Conservation (phyloP, 2,888 invertebrate species). For the Gordius sp. region DNA sequence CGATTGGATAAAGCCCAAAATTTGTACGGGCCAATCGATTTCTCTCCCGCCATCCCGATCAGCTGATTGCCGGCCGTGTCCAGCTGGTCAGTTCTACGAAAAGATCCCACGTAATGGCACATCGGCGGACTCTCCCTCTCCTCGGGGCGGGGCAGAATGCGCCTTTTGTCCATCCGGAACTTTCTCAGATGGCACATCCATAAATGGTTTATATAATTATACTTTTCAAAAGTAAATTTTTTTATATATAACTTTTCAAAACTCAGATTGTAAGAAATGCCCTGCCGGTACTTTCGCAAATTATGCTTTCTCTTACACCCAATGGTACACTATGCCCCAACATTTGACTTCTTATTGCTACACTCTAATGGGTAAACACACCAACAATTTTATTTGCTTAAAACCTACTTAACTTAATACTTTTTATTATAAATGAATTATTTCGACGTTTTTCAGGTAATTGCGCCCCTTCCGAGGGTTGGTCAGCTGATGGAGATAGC, state of each 20-base stretch:
- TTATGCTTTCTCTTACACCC: constrained; percentile 31
- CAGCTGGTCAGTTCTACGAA: neutral
- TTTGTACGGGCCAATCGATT: constrained; percentile 32
- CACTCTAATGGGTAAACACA: neutral
- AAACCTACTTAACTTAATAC: too few relatives aligned
- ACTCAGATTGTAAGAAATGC: constrained; percentile 29
- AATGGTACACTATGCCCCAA: constrained; percentile 32
- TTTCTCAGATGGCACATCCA: neutral
- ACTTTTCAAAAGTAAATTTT: neutral
- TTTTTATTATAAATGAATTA: too few relatives aligned
- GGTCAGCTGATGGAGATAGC: too few relatives aligned
- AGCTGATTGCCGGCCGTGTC: neutral
- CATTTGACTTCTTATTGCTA: constrained; percentile 30
- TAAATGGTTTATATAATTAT: constrained; percentile 2
- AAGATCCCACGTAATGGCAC: too few relatives aligned
- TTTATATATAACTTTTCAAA: constrained; percentile 4
- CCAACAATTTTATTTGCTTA: too few relatives aligned
- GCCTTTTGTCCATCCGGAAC: neutral
- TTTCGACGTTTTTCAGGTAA: too few relatives aligned
- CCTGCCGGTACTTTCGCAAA: constrained; percentile 33
- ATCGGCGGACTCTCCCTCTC: neutral
- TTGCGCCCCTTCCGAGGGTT: too few relatives aligned
- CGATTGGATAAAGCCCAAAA: constrained; percentile 34
- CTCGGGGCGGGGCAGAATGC: neutral
- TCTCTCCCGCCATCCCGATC: constrained; percentile 26